Percentiles rank a stretch among this genome's conserved stretches.
These are phyloP conservation scores for Scytalopus superciliaris DNA, from an alignment of 2,113 vertebrate genomes.

Conservation along the genomic window DNA sequence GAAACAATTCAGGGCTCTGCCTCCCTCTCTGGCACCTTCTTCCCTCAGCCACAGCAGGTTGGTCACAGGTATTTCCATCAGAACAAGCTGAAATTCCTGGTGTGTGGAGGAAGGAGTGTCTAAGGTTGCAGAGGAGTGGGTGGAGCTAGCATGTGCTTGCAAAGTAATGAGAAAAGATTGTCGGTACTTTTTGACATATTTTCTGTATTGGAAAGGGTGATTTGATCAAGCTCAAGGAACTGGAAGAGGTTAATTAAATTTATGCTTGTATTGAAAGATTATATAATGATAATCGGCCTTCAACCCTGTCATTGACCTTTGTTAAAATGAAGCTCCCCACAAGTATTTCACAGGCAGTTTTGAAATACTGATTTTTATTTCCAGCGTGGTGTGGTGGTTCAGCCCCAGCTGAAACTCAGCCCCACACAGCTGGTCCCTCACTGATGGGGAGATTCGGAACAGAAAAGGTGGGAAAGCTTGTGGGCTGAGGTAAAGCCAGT, in stretches of 20 bases:
- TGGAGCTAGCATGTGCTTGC: neutral
- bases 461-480: neutral
- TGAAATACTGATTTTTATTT: neutral
- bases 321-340: neutral
- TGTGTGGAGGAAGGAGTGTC: rapidly evolving
- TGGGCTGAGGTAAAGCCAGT: neutral
- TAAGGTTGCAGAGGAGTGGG: neutral
- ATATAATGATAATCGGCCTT: neutral
- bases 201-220: neutral
- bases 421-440: neutral
- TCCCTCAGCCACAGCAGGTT: neutral
- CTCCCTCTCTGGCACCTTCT: neutral
- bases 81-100: neutral
- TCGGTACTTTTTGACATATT: neutral
- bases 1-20: neutral
- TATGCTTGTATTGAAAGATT: neutral
- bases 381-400: neutral
- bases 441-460: neutral
- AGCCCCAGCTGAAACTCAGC: neutral
- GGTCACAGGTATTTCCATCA: neutral
- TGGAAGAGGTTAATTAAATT: neutral
- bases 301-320: neutral
- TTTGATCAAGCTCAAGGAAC: neutral
- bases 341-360: neutral
- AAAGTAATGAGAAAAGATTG: neutral